Conservation (phyloP, 2,888 invertebrate genomes). For the Cenopis cana region DNA sequence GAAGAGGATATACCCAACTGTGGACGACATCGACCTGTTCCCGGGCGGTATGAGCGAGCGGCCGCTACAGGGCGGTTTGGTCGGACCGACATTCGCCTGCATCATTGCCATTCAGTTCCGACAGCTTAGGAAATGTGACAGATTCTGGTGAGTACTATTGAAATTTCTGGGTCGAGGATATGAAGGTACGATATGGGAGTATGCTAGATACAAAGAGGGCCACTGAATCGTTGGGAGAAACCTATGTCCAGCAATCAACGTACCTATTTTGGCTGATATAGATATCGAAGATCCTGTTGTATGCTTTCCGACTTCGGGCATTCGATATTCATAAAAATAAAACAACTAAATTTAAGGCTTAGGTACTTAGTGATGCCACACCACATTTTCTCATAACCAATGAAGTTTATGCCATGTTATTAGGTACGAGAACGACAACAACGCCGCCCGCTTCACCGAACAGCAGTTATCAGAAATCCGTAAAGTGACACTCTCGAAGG, state of each 20-base stretch:
- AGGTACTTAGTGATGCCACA: too few species aligned
- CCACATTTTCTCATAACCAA: background rate
- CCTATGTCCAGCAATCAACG: too few species aligned
- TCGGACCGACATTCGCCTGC: constrained; percentile 97
- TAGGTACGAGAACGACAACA: constrained; percentile 94
- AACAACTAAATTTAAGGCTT: too few species aligned
- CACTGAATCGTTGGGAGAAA: too few species aligned
- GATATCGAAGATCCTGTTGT: too few species aligned
- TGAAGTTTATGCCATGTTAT: constrained; percentile 20
- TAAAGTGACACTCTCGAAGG: constrained; percentile 92
- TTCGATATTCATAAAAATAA: too few species aligned
- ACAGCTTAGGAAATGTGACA: constrained; percentile 95
- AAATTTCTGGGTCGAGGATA: too few species aligned
- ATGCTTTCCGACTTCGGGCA: too few species aligned
- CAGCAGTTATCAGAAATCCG: constrained; percentile 95
- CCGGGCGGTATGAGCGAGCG: constrained; percentile 97
- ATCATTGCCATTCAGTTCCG: constrained; percentile 98
- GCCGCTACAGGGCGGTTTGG: constrained; percentile 94
- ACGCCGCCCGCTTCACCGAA: constrained; percentile 92
- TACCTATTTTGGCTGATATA: too few species aligned
- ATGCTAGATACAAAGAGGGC: too few species aligned
- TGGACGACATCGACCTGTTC: constrained; percentile 98
- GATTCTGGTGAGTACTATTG: constrained; percentile 92
- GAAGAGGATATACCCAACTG: constrained; percentile 93
- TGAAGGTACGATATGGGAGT: too few species aligned